Base-by-base conservation (phyloP, 2,113 vertebrate species). In the Indri indri region DNA sequence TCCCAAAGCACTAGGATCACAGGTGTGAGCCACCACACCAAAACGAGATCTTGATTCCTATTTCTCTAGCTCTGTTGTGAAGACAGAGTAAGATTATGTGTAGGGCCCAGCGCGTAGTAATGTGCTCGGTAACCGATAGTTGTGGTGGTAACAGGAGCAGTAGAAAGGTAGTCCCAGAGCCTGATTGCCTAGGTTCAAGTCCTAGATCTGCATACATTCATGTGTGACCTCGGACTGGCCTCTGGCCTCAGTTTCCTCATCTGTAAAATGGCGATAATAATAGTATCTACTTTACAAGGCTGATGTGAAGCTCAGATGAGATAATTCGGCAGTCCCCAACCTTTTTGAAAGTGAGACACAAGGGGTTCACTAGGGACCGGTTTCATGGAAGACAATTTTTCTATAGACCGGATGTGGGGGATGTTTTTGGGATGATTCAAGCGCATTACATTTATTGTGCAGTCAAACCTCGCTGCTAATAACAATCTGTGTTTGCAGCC, bases 71-170 rank as follows among this genome's bases (percentile, higher is more conserved):
- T 0, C 18, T 14, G 0, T 42, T 42, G 34, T 1, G 25, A 65
- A 57, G 76, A 25, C 7, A 10, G 37, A 17, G 22, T 13, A 3
- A 74, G 45, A 14, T 5, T 4, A 2, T 2, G 32, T 25, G 8
- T 27, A 6, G 34, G 47, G 54, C 6, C 17, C 27, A 42, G 79
- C 10, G 0, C 1, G 0, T 25, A 8, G 7, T 8, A 27, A 3
- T 54, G 13, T 1, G 6, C n/a, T 70, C 23, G 2, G 8, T 37
- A 30, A 37, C 47, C 0, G 10, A 8, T 7, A 3, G 42, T 6
- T 1, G 32, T 32, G 52, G 25, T 40, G 2, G 13, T 0, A 1
- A 22, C 0, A 1, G 59, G 50, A 17, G 34, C 2, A 3, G 6
- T 1, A 50, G 13, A 0, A 16, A 34, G 79, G 57, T 45, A 45